Evolutionary conservation across 2,888 invertebrate genomes (phyloP).

Genomic region (Drosophila neotestacea): DNA sequence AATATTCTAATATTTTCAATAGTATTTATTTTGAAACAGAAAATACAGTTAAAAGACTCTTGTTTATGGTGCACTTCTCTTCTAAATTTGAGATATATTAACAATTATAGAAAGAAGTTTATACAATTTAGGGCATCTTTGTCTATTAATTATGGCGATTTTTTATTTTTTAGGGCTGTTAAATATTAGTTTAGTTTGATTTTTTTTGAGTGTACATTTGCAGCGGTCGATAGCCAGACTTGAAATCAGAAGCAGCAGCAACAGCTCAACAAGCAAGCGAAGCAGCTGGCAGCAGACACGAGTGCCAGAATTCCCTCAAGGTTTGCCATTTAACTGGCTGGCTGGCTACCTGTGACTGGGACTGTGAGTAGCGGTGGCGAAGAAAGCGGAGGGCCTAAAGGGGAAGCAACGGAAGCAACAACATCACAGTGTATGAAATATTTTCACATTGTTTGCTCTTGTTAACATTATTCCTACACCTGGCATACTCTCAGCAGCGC

Average conservation of each 20-base stretch:
- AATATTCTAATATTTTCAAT: too few species aligned
- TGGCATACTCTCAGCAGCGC: slow-evolving; percentile 37
- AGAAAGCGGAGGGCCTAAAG: neutral
- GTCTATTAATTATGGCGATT: too few species aligned
- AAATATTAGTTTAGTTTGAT: slow-evolving; percentile 11
- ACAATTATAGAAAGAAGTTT: too few species aligned
- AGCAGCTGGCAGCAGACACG: slow-evolving; percentile 31
- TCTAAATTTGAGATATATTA: too few species aligned
- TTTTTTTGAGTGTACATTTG: slow-evolving; percentile 40
- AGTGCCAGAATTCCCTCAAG: slow-evolving; percentile 52
- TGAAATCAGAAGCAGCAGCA: slow-evolving; percentile 53
- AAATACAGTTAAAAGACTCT: too few species aligned
- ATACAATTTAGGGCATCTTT: too few species aligned
- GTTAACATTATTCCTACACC: slow-evolving; percentile 68
- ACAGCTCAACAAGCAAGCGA: slow-evolving; percentile 2
- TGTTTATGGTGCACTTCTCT: too few species aligned
- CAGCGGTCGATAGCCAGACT: slow-evolving; percentile 49
- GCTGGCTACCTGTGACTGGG: slow-evolving; percentile 19
- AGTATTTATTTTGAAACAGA: too few species aligned
- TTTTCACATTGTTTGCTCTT: slow-evolving; percentile 68
- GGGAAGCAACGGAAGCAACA: neutral
- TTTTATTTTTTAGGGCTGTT: too few species aligned
- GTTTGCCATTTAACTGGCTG: slow-evolving; percentile 72
- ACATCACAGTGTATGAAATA: slow-evolving; percentile 60
- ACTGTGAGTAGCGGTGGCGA: neutral